phyloP scores from a whole-genome alignment of 2,888 invertebrate species.

The Drosophila cracens region DNA sequence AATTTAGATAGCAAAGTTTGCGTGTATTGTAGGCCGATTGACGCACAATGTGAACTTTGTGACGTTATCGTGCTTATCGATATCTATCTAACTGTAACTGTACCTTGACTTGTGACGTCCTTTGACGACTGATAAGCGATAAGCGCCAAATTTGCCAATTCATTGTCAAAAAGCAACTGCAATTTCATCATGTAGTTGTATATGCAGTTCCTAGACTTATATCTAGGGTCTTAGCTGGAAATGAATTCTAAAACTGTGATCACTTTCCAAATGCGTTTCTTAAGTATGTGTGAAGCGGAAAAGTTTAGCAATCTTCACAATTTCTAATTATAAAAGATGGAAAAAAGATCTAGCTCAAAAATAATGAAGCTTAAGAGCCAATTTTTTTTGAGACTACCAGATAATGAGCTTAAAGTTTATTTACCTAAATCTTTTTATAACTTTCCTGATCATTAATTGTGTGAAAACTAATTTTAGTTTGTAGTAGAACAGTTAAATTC shows the following conservation, averaged over 20 bases:
- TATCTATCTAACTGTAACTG: conserved; percentile 17
- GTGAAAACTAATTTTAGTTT: too few relatives aligned
- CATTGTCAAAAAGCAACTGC: conserved; percentile 2
- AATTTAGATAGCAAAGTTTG: conserved; percentile 55
- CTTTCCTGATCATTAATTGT: too few relatives aligned
- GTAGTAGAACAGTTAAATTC: too few relatives aligned
- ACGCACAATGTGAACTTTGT: conserved; percentile 70
- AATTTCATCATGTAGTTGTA: neutral
- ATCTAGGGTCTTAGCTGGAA: neutral
- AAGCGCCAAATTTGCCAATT: conserved; percentile 22
- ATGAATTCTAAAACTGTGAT: neutral
- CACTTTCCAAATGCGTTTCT: conserved; percentile 7
- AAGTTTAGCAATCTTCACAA: conserved; percentile 21
- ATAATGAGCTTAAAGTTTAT: neutral
- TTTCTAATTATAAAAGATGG: conserved; percentile 44
- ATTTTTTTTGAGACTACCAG: neutral
- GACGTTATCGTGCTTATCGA: conserved; percentile 70
- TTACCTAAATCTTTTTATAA: neutral
- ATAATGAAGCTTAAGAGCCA: neutral
- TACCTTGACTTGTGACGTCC: conserved; percentile 46
- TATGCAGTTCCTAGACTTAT: neutral
- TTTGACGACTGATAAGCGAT: conserved; percentile 48
- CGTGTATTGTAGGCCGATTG: conserved; percentile 60
- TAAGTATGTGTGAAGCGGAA: conserved; percentile 5
- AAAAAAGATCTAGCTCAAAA: neutral